A percentile compares a stretch with the other conserved stretches of the same genome.
These are phyloP conservation scores for Octonoba sinensis DNA, from an alignment of 2,888 invertebrate species.

Conservation along the genomic window DNA sequence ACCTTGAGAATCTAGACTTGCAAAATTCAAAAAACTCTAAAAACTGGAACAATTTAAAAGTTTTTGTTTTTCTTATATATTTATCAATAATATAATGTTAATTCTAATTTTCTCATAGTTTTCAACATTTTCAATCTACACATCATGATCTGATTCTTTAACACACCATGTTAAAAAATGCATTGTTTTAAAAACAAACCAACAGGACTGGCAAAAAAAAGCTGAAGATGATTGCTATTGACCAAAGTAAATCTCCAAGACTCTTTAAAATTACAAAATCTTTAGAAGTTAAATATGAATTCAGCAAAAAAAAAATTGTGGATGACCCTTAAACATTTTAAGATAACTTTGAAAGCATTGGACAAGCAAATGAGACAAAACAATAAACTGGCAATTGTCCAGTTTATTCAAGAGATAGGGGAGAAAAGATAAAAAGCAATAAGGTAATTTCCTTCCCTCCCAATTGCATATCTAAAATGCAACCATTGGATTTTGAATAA, in stretches of 20 bases:
- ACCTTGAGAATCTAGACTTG: too few relatives aligned
- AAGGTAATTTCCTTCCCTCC: neutral
- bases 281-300: conserved; percentile 4
- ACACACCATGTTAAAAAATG: too few relatives aligned
- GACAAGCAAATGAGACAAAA: neutral
- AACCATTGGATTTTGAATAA: neutral
- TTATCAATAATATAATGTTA: too few relatives aligned
- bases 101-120: too few relatives aligned
- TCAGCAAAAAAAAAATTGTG: neutral
- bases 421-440: neutral
- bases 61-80: too few relatives aligned
- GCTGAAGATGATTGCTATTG: neutral
- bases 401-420: neutral
- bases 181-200: too few relatives aligned
- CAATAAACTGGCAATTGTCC: neutral
- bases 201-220: neutral
- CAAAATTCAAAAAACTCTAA: too few relatives aligned
- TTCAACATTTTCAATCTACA: too few relatives aligned
- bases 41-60: too few relatives aligned
- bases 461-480: neutral
- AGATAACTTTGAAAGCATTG: neutral
- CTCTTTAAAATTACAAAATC: neutral
- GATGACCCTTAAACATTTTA: neutral
- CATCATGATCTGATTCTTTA: too few relatives aligned
- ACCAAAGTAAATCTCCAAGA: neutral